phyloP scores from a whole-genome alignment of 2,797 vertebrate genomes.

The Prionace glauca region DNA sequence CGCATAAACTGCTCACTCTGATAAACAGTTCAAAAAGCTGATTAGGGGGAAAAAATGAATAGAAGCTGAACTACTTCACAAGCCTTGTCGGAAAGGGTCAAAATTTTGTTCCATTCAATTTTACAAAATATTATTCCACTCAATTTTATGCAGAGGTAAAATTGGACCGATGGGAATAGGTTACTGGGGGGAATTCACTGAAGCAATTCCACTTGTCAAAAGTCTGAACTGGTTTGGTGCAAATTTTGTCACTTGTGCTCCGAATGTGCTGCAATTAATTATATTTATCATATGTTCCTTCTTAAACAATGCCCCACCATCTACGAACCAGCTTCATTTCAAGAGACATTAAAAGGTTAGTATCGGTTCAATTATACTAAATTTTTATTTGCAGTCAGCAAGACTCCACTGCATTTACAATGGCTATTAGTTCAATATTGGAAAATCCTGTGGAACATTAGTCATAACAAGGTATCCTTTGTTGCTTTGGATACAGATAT shows the following conservation, averaged over 20 bases:
- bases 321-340: neutral
- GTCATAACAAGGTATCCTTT: neutral
- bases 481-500: neutral
- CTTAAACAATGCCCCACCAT: neutral
- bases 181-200: neutral
- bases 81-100: neutral
- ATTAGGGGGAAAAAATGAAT: neutral
- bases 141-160: neutral
- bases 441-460: slow-evolving; percentile 3
- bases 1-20: neutral
- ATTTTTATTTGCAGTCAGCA: neutral
- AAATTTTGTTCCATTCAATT: neutral
- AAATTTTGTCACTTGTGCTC: neutral
- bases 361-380: neutral
- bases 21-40: neutral
- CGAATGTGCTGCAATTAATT: neutral
- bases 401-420: neutral
- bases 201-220: neutral
- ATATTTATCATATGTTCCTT: neutral
- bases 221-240: neutral
- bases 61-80: neutral
- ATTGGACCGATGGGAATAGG: neutral
- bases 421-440: neutral
- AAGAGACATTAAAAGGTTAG: neutral
- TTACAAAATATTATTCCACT: neutral